Percentiles rank a stretch among this genome's conserved stretches.
These are phyloP conservation scores for Tridacna crocea DNA, from an alignment of 2,888 invertebrate species.

Conservation along the genomic window DNA sequence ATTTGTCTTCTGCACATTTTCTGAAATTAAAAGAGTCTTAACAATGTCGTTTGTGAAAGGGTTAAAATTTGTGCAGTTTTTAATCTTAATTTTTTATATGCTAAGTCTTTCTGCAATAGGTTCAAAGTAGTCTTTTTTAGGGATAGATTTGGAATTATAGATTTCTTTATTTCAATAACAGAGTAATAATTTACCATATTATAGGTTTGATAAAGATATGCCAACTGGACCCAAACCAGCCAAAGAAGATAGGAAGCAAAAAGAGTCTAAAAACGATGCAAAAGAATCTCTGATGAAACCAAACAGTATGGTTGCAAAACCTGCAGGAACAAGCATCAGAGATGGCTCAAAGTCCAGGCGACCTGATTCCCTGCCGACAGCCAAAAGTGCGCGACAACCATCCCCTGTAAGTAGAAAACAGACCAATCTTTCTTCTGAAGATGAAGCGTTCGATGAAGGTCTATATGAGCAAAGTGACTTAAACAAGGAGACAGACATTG, in stretches of 20 bases:
- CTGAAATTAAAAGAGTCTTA: too few species aligned
- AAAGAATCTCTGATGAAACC: slow-evolving; percentile 63
- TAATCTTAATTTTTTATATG: too few species aligned
- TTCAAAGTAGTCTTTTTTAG: too few species aligned
- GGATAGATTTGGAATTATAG: too few species aligned
- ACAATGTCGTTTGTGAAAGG: too few species aligned
- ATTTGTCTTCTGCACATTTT: too few species aligned
- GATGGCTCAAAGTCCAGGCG: slow-evolving; percentile 22
- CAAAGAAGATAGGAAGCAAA: slow-evolving; percentile 28
- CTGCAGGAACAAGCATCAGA: slow-evolving; percentile 22
- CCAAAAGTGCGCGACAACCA: slow-evolving; percentile 40
- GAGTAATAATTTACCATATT: neutral
- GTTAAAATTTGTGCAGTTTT: too few species aligned
- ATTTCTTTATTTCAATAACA: too few species aligned
- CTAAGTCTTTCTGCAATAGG: too few species aligned
- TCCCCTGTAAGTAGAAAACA: slow-evolving; percentile 52
- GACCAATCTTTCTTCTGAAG: slow-evolving; percentile 44
- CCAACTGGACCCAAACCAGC: slow-evolving; percentile 54
- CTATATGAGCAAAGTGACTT: slow-evolving; percentile 48
- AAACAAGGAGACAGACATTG: slow-evolving; percentile 26
- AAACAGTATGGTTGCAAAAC: slow-evolving; percentile 63
- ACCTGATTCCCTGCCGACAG: slow-evolving; percentile 50
- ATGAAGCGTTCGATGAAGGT: slow-evolving; percentile 47
- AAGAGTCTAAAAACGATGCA: slow-evolving; percentile 19
- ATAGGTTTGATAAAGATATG: slow-evolving; percentile 50